Evolutionary conservation across 1,140 invertebrate species (phyloP).

Genomic region (Polyergus mexicanus): DNA sequence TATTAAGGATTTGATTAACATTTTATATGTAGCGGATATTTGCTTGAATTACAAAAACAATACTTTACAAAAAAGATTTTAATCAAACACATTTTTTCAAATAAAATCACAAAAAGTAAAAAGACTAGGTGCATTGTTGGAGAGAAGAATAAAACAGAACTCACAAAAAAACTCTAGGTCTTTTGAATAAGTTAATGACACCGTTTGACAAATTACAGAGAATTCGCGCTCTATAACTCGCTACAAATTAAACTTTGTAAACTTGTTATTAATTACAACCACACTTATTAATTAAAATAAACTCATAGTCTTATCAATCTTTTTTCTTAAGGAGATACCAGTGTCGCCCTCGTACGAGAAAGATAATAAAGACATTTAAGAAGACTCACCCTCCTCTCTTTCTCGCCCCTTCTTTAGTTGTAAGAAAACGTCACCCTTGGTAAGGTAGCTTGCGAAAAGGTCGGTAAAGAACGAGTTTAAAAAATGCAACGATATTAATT

Average conservation of each 20-base stretch:
- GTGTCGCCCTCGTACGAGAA: conserved; percentile 85
- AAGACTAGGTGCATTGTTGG: background rate
- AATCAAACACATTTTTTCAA: background rate
- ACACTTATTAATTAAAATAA: conserved; percentile 19
- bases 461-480: conserved; percentile 76
- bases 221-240: background rate
- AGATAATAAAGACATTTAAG: conserved; percentile 84
- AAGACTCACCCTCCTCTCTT: conserved; percentile 80
- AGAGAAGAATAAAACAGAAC: background rate
- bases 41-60: background rate
- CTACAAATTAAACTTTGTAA: background rate
- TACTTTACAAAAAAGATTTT: conserved; percentile 14
- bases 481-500: background rate
- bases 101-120: background rate
- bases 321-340: conserved; percentile 74
- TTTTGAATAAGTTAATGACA: conserved; percentile 4
- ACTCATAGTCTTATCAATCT: conserved; percentile 62
- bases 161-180: background rate
- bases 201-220: background rate
- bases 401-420: conserved; percentile 79
- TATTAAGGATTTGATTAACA: background rate
- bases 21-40: background rate
- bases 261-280: background rate
- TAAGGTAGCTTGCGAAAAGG: conserved; percentile 82
- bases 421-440: conserved; percentile 84